These are phyloP conservation scores for Rissa tridactyla DNA, from an alignment of 2,113 vertebrate genomes.

Conservation along the genomic window DNA sequence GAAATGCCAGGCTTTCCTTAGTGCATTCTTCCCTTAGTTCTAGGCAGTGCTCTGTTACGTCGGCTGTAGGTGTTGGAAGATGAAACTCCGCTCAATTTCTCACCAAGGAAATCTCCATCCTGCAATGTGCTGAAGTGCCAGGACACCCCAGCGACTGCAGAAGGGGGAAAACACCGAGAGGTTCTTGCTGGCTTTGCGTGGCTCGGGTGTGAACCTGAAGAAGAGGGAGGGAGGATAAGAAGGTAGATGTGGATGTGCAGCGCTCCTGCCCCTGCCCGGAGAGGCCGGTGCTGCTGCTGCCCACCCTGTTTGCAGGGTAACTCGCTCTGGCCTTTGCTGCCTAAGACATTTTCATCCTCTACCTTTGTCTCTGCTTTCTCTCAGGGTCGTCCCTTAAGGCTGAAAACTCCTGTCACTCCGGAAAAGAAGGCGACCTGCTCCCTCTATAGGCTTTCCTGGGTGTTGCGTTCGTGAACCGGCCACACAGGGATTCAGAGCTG, in stretches of 20 bases:
- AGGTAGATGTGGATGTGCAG: neutral
- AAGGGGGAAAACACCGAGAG: neutral
- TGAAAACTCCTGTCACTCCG: neutral
- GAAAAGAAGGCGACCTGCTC: constrained; percentile 18
- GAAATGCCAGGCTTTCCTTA: neutral
- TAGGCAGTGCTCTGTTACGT: neutral
- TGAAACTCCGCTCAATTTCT: neutral
- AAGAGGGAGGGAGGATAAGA: neutral
- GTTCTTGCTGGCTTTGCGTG: neutral
- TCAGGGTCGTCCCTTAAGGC: neutral
- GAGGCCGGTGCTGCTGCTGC: neutral
- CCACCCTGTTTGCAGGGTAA: neutral
- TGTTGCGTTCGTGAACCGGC: neutral
- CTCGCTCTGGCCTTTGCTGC: neutral
- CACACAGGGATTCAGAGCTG: neutral
- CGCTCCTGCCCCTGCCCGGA: neutral
- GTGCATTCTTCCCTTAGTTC: neutral
- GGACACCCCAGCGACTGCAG: too few relatives aligned
- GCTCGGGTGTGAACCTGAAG: neutral
- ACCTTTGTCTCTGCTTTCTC: neutral
- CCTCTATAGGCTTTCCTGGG: constrained; percentile 36
- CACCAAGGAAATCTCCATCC: neutral
- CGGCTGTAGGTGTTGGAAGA: accelerated
- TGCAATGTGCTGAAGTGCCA: neutral
- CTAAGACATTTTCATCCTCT: neutral